Base-by-base conservation (phyloP, 92 coral and sea anemone genomes). In the Phymanthus crucifer region DNA sequence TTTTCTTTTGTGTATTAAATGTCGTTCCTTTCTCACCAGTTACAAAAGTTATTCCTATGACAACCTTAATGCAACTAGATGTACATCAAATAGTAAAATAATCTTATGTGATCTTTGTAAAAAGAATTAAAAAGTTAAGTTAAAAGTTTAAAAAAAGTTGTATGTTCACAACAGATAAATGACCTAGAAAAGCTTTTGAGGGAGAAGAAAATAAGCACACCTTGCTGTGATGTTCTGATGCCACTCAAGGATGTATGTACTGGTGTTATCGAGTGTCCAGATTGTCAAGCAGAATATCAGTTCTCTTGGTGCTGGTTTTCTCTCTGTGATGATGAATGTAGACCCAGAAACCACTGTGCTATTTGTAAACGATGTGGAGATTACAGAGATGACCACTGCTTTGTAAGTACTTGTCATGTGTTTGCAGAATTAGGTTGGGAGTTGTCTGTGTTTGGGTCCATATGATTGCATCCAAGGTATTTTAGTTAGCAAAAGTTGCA, bases 261-360 rank as follows among this genome's bases (percentile, higher is more conserved):
- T 45, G 94, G 89, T 5, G 69, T 68, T 16, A 80, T 79, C 4
- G 75, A 68, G 40, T 90, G 94, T 45, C 91, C 94, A 31, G 83
- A 84, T 40, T 90, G 91, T 61, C 82, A 69, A 7, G 66, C 50
- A 32, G 89, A 90, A 74, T 90, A 71, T 47, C 77, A 78, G 32
- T 90, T 68, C 80, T 90, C 94, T 3, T 90, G 94, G 94, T 90
- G 94, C 66, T 5, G 74, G 2, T 69, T 72, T 3, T 32, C 76
- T 38, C 73, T 90, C n/a, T 84, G 89, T 76, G 91, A 90, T 67
- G 91, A 90, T 9, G 91, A 87, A 33, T 43, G 58, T 61, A 81
- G 89, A 3, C 94, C 94, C n/a, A 87, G 94, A 21, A 75, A 87
- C 50, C 94, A 90, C 82, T 90, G 94, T 67, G 48, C 80, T 16